Evolutionary conservation across 1,140 invertebrate genomes (phyloP).

Genomic region (Brachionus sp.): DNA sequence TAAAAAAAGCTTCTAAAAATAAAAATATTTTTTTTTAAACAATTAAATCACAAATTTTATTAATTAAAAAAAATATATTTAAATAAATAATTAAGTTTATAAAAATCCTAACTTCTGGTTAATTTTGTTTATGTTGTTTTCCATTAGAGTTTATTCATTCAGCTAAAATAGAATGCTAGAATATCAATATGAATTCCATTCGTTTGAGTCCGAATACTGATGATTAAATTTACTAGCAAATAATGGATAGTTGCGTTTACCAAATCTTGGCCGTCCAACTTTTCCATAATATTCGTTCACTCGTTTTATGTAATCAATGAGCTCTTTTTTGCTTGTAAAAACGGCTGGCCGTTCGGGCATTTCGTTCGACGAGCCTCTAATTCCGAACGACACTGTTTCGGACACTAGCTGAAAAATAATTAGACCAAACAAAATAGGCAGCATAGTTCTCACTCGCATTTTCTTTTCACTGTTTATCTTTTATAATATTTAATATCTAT

Average conservation of each 20-base stretch:
- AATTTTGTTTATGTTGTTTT: not conserved
- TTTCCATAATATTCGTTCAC: constrained; percentile 38
- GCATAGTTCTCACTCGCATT: not conserved
- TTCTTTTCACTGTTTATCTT: not conserved
- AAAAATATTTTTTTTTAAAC: no score
- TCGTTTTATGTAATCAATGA: constrained; percentile 19
- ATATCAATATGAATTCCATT: not conserved
- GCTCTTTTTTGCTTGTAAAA: constrained; percentile 32
- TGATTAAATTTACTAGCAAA: not conserved
- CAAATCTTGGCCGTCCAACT: constrained; percentile 39
- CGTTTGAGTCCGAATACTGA: not conserved
- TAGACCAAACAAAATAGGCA: not conserved
- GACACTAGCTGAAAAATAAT: not conserved
- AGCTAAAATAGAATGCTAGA: not conserved
- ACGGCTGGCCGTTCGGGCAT: not conserved
- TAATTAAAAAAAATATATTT: not conserved
- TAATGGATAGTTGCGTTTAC: not conserved
- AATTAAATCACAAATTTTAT: no score
- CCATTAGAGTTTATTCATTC: not conserved
- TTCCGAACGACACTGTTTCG: not conserved
- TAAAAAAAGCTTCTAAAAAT: no score
- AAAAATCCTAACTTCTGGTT: not conserved
- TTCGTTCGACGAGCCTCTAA: not conserved
- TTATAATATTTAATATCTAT: not conserved
- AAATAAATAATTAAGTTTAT: not conserved